A percentile compares a stretch with the other conserved stretches of the same genome.
These are phyloP conservation scores for Aldabrachelys gigantea DNA, from an alignment of 2,113 vertebrate genomes.

Conservation along the genomic window DNA sequence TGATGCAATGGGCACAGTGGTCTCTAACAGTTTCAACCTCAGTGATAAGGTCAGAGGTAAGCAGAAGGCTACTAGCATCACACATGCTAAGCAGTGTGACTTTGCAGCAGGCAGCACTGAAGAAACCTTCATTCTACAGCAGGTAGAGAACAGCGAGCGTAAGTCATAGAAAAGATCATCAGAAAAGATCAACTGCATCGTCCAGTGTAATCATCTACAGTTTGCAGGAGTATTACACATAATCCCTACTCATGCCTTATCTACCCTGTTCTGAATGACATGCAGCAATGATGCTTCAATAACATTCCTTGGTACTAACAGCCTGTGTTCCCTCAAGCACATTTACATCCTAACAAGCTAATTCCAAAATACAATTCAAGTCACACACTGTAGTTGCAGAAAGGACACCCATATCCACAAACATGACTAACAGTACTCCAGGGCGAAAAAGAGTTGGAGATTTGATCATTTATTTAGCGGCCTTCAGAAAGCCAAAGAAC, in stretches of 20 bases:
- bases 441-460: conserved; percentile 41
- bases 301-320: background rate
- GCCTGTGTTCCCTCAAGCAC: conserved; percentile 42
- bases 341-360: conserved; percentile 61
- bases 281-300: background rate
- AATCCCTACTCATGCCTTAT: background rate
- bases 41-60: background rate
- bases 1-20: conserved; percentile 43
- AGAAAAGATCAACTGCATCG: conserved; percentile 58
- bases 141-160: conserved; percentile 62
- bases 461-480: background rate
- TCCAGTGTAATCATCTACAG: conserved; percentile 1
- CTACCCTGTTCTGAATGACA: background rate
- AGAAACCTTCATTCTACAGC: conserved; percentile 15
- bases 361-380: conserved; percentile 45
- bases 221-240: conserved; percentile 44
- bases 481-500: background rate
- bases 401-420: conserved; percentile 4
- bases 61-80: conserved; percentile 38
- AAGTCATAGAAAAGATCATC: conserved; percentile 69
- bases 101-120: conserved; percentile 17
- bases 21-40: conserved; percentile 18
- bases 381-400: background rate
- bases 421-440: background rate
- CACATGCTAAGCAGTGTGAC: conserved; percentile 50